A percentile compares a stretch with the other conserved stretches of the same genome.
These are phyloP conservation scores for Falcaria lacertinaria DNA, from an alignment of 2,888 invertebrate species.

Conservation along the genomic window DNA sequence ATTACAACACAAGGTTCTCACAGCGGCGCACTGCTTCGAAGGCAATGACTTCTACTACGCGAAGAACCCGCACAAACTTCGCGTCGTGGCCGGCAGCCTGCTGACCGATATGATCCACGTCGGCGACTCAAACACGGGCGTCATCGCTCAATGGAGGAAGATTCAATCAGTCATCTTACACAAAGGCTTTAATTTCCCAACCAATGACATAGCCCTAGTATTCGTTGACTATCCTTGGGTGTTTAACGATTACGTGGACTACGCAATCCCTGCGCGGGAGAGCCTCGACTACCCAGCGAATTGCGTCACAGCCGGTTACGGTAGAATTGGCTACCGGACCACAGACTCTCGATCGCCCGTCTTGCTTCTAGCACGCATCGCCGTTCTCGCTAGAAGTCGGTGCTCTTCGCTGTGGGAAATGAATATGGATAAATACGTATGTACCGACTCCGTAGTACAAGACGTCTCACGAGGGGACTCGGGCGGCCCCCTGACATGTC, in stretches of 20 bases:
- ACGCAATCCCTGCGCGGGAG: constrained; percentile 20
- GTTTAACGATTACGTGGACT: constrained; percentile 28
- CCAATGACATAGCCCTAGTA: constrained; percentile 47
- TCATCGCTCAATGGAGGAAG: constrained; percentile 27
- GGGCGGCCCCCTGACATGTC: constrained; percentile 54
- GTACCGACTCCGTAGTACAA: constrained; percentile 32
- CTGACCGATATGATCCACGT: constrained; percentile 29
- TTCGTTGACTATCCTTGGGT: constrained; percentile 27
- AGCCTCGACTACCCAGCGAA: constrained; percentile 28
- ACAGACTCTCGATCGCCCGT: constrained; percentile 19
- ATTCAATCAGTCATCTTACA: constrained; percentile 22
- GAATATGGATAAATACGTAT: constrained; percentile 44
- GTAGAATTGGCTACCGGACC: constrained; percentile 20
- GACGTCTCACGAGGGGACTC: constrained; percentile 55
- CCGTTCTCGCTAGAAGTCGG: constrained; percentile 25
- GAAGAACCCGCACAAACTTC: constrained; percentile 22
- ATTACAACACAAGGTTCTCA: constrained; percentile 19
- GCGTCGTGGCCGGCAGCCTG: constrained; percentile 44
- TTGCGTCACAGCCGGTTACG: constrained; percentile 48
- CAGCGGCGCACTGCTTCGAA: constrained; percentile 66
- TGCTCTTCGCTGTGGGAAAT: constrained; percentile 51
- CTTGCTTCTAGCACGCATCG: constrained; percentile 38
- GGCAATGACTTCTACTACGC: constrained; percentile 33
- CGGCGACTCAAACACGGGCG: constrained; percentile 26
- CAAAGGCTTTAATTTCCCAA: constrained; percentile 28